Base-by-base conservation (phyloP, 2,888 invertebrate genomes). In the Agonopterix arenella region DNA sequence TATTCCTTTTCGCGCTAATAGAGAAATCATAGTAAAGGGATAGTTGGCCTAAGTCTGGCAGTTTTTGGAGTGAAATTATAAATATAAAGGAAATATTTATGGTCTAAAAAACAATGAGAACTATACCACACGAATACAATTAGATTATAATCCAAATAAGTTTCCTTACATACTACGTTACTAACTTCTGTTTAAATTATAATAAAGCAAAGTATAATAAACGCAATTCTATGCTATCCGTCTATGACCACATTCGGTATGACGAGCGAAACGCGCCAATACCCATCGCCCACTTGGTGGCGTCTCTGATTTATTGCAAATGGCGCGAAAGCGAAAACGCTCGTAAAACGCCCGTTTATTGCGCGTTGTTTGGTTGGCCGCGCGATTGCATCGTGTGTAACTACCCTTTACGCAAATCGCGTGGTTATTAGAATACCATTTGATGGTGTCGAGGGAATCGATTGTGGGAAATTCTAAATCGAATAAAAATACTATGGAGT, bases 281-380 rank as follows among this genome's bases (percentile, higher is more conserved):
- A 66, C 58, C 66, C 68, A 64, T 80, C 81, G 84, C 80, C 84
- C 84, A 82, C 84, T 84, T 70, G 58, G 73, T 70, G 76, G 76
- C 75, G 66, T 71, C 66, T 62, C 69, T 88, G 88, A 88, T 86
- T 88, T 88, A 88, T 84, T 88, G 86, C 88, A 86, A 86, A 88
- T 88, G 76, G 81, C 78, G 80, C 76, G 84, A 88, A 88, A 88
- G 86, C 80, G 86, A 88, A 86, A 86, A 85, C 78, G 83, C 79
- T 81, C 81, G 80, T 86, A 84, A 84, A 43, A 86, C 73, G 60
- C 60, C 61, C 76, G 76, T 83, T 84, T 84, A 85, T 82, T 62
- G 80, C 70, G 66, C 73, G 78, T 83, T 81, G 84, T 84, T 78
- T 63, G 75, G 63, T 65, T 68, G 71, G 57, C 58, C 70, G 64